Evolutionary conservation across 2,888 invertebrate genomes (phyloP).

Genomic region (Eupithecia exiguata): DNA sequence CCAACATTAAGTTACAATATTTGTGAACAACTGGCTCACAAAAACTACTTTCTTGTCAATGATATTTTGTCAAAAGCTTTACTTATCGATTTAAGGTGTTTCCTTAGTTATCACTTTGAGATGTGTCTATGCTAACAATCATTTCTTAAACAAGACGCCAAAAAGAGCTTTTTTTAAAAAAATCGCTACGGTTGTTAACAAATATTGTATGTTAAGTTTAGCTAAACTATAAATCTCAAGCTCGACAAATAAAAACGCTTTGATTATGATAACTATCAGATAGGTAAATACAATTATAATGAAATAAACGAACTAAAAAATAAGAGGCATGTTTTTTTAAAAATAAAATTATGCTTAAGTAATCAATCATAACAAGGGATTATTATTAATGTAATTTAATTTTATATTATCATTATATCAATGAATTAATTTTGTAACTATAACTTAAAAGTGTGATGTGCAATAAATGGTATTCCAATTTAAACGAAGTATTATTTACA

Average conservation of each 20-base stretch:
- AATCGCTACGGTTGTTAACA: not conserved
- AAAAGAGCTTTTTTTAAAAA: not conserved
- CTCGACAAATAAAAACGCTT: not conserved
- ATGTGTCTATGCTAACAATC: not conserved
- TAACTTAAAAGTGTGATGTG: not conserved
- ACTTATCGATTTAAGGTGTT: not conserved
- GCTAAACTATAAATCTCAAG: not conserved
- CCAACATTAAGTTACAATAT: not conserved
- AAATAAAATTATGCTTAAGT: not conserved
- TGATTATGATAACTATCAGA: not conserved
- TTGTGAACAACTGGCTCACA: not conserved
- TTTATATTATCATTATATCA: not conserved
- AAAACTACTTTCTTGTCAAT: not conserved
- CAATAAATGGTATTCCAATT: not conserved
- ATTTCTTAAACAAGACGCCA: too few relatives aligned
- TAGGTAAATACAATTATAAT: not conserved
- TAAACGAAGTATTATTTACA: not conserved
- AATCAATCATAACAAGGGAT: conserved; percentile 4
- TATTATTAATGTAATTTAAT: not conserved
- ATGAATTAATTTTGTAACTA: not conserved
- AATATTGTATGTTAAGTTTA: not conserved
- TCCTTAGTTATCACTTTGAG: too few relatives aligned
- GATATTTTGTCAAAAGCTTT: not conserved
- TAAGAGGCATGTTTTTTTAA: not conserved
- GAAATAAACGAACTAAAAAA: not conserved